A percentile compares a stretch with the other conserved stretches of the same genome.
Conservation (phyloP, 2,113 vertebrate genomes). For the Egretta garzetta region DNA sequence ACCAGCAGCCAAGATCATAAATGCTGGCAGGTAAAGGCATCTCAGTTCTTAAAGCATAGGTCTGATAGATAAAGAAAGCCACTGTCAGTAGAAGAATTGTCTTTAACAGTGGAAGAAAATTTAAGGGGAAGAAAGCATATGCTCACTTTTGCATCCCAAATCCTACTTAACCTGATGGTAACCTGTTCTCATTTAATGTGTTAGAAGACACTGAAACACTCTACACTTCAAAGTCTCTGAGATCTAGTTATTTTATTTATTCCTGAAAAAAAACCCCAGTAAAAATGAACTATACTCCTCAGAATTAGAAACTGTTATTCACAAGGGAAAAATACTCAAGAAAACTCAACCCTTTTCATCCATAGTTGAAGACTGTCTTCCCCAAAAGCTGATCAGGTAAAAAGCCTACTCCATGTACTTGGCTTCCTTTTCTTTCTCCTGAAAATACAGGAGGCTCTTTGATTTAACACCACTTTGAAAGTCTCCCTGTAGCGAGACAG, state of each 20-base stretch:
- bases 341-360: background rate
- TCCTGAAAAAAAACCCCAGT: background rate
- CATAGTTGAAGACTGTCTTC: rapidly evolving
- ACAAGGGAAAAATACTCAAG: background rate
- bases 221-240: background rate
- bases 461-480: background rate
- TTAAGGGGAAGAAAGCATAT: background rate
- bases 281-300: background rate
- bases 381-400: background rate
- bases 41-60: background rate
- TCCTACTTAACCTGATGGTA: background rate
- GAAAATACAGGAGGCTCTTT: background rate
- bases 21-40: background rate
- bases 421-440: background rate
- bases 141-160: background rate
- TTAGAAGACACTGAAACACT: background rate
- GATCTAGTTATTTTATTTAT: background rate
- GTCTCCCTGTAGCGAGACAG: background rate
- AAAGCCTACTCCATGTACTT: background rate
- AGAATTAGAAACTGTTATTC: background rate
- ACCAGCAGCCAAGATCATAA: background rate
- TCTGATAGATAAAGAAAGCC: background rate
- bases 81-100: background rate
- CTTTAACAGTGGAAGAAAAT: background rate
- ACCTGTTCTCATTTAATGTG: background rate